Percentiles rank a stretch among this genome's conserved stretches.
phyloP scores from a whole-genome alignment of 2,113 vertebrate species.

The Lophius piscatorius region DNA sequence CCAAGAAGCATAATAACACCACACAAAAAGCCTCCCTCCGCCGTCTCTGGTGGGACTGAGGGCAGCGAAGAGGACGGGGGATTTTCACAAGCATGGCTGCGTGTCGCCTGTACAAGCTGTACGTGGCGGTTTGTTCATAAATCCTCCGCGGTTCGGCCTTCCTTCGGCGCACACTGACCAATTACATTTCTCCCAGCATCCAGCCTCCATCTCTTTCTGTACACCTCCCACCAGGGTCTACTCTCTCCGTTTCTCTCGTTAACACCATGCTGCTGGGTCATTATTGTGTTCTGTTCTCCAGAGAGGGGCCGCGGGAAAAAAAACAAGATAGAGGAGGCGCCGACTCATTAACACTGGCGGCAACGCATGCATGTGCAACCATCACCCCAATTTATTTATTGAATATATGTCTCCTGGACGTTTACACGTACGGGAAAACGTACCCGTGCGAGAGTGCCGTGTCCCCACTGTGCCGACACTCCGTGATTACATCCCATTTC shows the following conservation, averaged over 20 bases:
- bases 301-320: constrained; percentile 22
- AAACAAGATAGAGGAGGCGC: neutral
- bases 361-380: neutral
- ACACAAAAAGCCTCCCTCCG: neutral
- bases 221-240: constrained; percentile 4
- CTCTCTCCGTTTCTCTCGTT: constrained; percentile 31
- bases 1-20: constrained; percentile 50
- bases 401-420: constrained; percentile 24
- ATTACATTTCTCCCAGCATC: constrained; percentile 34
- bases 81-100: constrained; percentile 13
- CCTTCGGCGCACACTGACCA: constrained; percentile 26
- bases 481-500: constrained; percentile 32
- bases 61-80: constrained; percentile 1
- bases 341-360: constrained; percentile 54
- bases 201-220: constrained; percentile 2
- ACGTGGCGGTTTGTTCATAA: constrained; percentile 23
- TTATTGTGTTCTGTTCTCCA: constrained; percentile 53
- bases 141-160: constrained; percentile 18
- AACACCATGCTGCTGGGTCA: constrained; percentile 42
- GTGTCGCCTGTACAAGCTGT: constrained; percentile 7
- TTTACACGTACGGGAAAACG: constrained; percentile 29
- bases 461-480: constrained; percentile 9
- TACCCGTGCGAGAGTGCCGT: constrained; percentile 27
- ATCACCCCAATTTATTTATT: constrained; percentile 36
- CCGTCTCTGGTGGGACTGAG: constrained; percentile 14